Conservation (phyloP, 2,797 vertebrate genomes). For the Cryptoprocta ferox region DNA sequence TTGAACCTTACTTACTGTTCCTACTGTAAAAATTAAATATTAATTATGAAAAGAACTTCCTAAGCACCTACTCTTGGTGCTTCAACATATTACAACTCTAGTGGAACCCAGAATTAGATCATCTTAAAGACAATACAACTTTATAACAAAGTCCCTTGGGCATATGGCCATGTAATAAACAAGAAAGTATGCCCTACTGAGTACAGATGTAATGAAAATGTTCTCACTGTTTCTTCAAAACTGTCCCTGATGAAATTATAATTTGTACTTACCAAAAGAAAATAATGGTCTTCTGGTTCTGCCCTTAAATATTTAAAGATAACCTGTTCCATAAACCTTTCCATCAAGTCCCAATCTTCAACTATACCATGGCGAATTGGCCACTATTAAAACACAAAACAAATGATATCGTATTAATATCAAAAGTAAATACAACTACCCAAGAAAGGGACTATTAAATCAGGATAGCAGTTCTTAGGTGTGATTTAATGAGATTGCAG, state of each 20-base stretch:
- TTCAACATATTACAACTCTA: neutral
- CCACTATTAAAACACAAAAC: constrained; percentile 88
- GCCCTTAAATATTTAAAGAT: constrained; percentile 99
- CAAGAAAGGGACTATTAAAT: neutral
- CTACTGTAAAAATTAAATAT: neutral
- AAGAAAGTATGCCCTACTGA: neutral
- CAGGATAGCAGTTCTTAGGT: neutral
- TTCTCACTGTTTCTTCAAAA: constrained; percentile 34
- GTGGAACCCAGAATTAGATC: neutral
- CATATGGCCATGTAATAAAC: constrained; percentile 16
- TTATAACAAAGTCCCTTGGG: constrained; percentile 39
- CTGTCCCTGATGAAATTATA: constrained; percentile 9
- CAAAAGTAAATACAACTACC: constrained; percentile 57
- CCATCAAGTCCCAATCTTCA: constrained; percentile 99
- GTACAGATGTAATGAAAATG: neutral
- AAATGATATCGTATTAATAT: constrained; percentile 42
- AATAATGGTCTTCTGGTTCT: constrained; percentile 98
- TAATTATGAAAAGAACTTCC: constrained; percentile 34
- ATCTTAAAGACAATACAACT: neutral
- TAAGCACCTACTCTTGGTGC: neutral
- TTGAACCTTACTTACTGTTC: neutral
- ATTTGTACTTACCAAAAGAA: constrained; percentile 93
- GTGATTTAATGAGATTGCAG: neutral
- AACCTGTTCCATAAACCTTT: constrained; percentile 98
- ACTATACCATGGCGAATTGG: constrained; percentile 98